Percentiles rank a stretch among this genome's conserved stretches.
Conservation (phyloP, 2,888 invertebrate genomes). For the Watsonalla binaria region DNA sequence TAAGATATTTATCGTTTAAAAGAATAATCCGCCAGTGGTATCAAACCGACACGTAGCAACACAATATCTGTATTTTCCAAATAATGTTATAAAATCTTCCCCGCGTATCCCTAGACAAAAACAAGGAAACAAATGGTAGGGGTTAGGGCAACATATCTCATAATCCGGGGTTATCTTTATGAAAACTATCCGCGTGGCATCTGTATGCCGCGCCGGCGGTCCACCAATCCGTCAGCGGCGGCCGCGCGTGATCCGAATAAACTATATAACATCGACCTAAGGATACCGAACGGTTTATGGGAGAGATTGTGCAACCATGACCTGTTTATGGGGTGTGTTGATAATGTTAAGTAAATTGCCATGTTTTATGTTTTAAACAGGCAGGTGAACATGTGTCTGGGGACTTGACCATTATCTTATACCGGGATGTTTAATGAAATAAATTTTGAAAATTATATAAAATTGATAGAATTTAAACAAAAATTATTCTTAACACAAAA, state of each 20-base stretch:
- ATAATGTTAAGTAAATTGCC: too few relatives aligned
- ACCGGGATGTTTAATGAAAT: too few relatives aligned
- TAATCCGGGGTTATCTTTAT: slow-evolving; percentile 61
- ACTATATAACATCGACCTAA: slow-evolving; percentile 8
- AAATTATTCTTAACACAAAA: too few relatives aligned
- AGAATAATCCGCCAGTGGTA: too few relatives aligned
- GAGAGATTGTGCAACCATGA: too few relatives aligned
- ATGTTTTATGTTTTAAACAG: too few relatives aligned
- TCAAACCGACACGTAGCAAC: slow-evolving; percentile 9
- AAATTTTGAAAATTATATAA: too few relatives aligned
- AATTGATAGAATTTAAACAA: too few relatives aligned
- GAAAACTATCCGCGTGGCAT: slow-evolving; percentile 51
- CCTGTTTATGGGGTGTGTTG: too few relatives aligned
- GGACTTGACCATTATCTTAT: too few relatives aligned
- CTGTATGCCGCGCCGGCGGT: slow-evolving; percentile 44
- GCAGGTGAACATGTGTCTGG: too few relatives aligned
- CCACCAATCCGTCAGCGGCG: slow-evolving; percentile 55
- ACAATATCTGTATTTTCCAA: slow-evolving; percentile 2
- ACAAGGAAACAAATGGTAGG: slow-evolving; percentile 19
- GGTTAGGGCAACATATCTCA: slow-evolving; percentile 38
- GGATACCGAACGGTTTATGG: slow-evolving; percentile 8
- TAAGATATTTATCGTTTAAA: too few relatives aligned
- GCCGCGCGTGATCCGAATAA: slow-evolving; percentile 44
- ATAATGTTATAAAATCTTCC: background rate
- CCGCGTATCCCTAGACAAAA: background rate